Evolutionary conservation across 2,797 vertebrate genomes (phyloP).

Genomic region (Pangasius mekongensis): DNA sequence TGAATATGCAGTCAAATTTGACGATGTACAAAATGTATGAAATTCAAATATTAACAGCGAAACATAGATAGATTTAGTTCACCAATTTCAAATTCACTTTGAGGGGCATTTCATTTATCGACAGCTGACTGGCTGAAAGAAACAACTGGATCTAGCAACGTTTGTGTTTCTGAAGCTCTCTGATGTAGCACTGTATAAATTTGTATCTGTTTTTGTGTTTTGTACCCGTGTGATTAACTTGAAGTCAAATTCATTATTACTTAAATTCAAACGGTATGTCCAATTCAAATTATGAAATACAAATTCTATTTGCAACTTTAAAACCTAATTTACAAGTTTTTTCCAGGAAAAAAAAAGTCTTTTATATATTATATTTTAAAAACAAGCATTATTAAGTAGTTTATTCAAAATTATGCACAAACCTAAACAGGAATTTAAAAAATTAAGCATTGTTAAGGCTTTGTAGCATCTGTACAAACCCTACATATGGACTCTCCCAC

Average conservation of each 20-base stretch:
- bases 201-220: background rate
- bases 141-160: background rate
- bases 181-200: background rate
- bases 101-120: background rate
- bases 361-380: background rate
- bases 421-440: background rate
- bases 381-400: background rate
- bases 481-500: background rate
- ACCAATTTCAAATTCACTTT: background rate
- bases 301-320: background rate
- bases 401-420: background rate
- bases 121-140: background rate
- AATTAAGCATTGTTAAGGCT: background rate
- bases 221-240: background rate
- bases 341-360: background rate
- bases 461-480: background rate
- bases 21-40: background rate
- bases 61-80: background rate
- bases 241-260: background rate
- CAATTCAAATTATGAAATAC: background rate
- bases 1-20: background rate
- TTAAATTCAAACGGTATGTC: too few relatives aligned
- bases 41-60: background rate
- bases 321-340: background rate
- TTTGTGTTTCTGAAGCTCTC: background rate